Base-by-base conservation (phyloP, 1,140 invertebrate species). In the Sminthurides bifidus region DNA sequence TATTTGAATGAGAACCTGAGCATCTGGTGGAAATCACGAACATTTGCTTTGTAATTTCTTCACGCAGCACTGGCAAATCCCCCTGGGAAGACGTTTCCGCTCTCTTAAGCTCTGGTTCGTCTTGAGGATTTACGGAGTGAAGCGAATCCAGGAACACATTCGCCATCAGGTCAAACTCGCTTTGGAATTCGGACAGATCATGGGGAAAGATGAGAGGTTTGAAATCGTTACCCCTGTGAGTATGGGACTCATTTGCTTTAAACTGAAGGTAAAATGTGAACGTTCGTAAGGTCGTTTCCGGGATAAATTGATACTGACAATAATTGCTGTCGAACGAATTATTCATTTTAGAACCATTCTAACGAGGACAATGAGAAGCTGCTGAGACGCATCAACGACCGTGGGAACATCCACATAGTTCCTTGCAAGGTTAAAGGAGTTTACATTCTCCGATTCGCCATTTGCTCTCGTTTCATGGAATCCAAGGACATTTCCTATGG, bases 51-150 rank as follows among this genome's bases (percentile, higher is more conserved):
- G n/a, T n/a, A 50, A 33, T 31, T 14, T 50, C 14, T 26, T 8
- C 48, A 29, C 31, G 48, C 63, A 87, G 75, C 92, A 98, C 68
- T 95, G 93, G 90, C 92, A 97, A 76, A 96, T 98, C 61, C 92
- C 92, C 4, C 73, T 98, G 2, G 94, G 94, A 0, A 75, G 95
- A 56, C 77, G 94, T 64, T 98, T 98, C 71, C 78, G 94, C 53
- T 81, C 94, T 0, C 72, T 98, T 12, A 98, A 98, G 70, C 70
- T 98, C 3, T 98, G 94, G 95, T 97, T 98, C 67, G 93, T 97
- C 0, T 68, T 98, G 52, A 76, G 94, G 48, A 73, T 91, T 0
- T 93, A 92, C 64, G 94, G 94, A 0, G 75, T 85, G 0, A 81
- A 88, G 62, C 88, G 90, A 66, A 73, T 98, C 0, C 89, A 93